Evolutionary conservation across 2,888 invertebrate genomes (phyloP).

Genomic region (Pandemis corylana): DNA sequence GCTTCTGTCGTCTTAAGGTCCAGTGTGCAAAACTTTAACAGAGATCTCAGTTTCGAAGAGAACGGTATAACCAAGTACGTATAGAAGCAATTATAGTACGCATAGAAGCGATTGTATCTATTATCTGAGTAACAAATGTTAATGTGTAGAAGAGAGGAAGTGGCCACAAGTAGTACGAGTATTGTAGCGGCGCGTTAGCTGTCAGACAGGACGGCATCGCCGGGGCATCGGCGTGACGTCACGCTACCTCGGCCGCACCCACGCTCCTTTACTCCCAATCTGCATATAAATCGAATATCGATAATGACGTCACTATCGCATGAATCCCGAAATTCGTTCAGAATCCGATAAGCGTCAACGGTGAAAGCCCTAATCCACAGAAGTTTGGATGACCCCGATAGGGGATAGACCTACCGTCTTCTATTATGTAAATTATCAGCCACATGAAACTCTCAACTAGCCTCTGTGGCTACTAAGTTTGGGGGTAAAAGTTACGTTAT

Average conservation of each 20-base stretch:
- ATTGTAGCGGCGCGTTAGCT: constrained; percentile 26
- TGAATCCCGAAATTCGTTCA: constrained; percentile 81
- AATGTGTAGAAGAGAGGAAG: constrained; percentile 5
- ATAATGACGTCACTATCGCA: constrained; percentile 82
- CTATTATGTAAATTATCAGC: constrained; percentile 84
- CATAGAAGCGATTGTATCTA: constrained; percentile 18
- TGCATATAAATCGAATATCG: constrained; percentile 85
- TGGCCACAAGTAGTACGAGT: constrained; percentile 26
- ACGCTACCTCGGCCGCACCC: constrained; percentile 55
- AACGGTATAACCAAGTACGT: constrained; percentile 48
- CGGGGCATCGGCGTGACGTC: constrained; percentile 63
- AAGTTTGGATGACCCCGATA: constrained; percentile 82
- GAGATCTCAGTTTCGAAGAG: constrained; percentile 71
- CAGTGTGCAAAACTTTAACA: constrained; percentile 79
- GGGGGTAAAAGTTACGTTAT: constrained; percentile 75
- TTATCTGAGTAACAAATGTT: constrained; percentile 26
- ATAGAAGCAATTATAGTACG: constrained; percentile 14
- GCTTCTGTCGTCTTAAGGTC: constrained; percentile 77
- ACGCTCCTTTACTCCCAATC: constrained; percentile 74
- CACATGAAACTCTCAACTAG: constrained; percentile 78
- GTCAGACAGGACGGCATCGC: constrained; percentile 44
- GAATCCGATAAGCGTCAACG: constrained; percentile 81
- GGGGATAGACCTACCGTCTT: constrained; percentile 81
- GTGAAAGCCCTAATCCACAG: constrained; percentile 82
- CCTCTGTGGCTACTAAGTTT: constrained; percentile 77